phyloP scores from a whole-genome alignment of 2,888 invertebrate species.

The Tetranychus truncatus region DNA sequence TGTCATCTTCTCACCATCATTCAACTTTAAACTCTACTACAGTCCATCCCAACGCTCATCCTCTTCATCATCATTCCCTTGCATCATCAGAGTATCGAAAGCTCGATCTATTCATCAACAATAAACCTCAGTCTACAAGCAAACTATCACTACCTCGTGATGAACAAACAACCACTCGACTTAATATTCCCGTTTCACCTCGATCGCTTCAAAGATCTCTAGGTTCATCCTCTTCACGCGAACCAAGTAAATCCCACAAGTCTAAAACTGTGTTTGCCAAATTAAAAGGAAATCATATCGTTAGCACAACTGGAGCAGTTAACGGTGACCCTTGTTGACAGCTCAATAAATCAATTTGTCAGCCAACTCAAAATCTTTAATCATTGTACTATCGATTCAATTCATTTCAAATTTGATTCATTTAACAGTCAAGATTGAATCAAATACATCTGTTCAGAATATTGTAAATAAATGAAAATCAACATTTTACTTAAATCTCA shows the following conservation, averaged over 20 bases:
- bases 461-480: too few species aligned
- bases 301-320: neutral
- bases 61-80: neutral
- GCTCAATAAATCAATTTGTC: neutral
- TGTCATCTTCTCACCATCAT: neutral
- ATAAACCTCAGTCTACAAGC: neutral
- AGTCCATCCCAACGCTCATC: neutral
- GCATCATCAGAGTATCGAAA: neutral
- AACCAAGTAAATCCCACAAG: neutral
- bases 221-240: neutral
- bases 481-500: too few species aligned
- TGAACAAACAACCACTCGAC: neutral
- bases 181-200: neutral
- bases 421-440: too few species aligned
- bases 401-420: too few species aligned
- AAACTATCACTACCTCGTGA: neutral
- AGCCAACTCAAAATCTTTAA: too few species aligned
- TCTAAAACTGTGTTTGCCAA: neutral
- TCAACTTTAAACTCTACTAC: too few species aligned
- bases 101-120: neutral
- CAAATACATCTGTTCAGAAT: too few species aligned
- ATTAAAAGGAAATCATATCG: neutral
- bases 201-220: neutral
- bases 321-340: neutral
- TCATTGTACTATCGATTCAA: too few species aligned